Evolutionary conservation across 1,140 invertebrate genomes (phyloP).

Genomic region (Drosophila ambigua): DNA sequence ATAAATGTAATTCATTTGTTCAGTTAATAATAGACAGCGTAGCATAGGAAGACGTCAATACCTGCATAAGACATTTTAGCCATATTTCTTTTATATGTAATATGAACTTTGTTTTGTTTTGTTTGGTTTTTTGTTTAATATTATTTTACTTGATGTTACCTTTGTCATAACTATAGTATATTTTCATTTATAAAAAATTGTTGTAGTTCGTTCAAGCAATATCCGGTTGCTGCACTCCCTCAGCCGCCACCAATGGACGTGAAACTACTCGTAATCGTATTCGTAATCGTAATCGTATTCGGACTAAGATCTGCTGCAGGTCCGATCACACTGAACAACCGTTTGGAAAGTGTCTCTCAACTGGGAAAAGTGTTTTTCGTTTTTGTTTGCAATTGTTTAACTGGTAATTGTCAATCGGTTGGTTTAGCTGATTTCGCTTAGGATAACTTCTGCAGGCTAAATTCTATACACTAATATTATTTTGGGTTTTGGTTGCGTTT

Average conservation of each 20-base stretch:
- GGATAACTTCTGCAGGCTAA: slow-evolving; percentile 71
- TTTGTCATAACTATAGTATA: slow-evolving; percentile 31
- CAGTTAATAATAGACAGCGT: slow-evolving; percentile 84
- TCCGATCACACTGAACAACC: slow-evolving; percentile 61
- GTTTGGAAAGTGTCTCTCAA: slow-evolving; percentile 57
- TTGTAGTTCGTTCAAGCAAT: slow-evolving; percentile 61
- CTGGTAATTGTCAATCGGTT: slow-evolving; percentile 40
- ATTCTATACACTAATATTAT: slow-evolving; percentile 54
- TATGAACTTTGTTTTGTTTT: slow-evolving; percentile 74
- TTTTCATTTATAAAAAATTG: slow-evolving; percentile 59
- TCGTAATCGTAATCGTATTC: slow-evolving; percentile 3
- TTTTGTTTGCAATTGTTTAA: slow-evolving; percentile 8
- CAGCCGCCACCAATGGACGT: slow-evolving; percentile 10
- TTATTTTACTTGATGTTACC: slow-evolving; percentile 43
- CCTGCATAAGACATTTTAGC: slow-evolving; percentile 84
- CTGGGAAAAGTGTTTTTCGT: slow-evolving; percentile 37
- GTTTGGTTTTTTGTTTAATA: slow-evolving; percentile 17
- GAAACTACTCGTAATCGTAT: slow-evolving; percentile 37
- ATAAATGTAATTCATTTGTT: slow-evolving; percentile 70
- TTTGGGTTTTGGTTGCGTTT: slow-evolving; percentile 37
- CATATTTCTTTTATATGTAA: slow-evolving; percentile 79
- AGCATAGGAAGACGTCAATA: slow-evolving; percentile 85
- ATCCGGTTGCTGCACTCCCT: slow-evolving; percentile 26
- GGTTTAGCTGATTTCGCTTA: slow-evolving; percentile 46
- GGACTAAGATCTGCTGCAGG: background rate